Percentiles rank a stretch among this genome's conserved stretches.
Evolutionary conservation across 2,888 invertebrate species (phyloP).

Genomic region (Orthonevra nobilis): DNA sequence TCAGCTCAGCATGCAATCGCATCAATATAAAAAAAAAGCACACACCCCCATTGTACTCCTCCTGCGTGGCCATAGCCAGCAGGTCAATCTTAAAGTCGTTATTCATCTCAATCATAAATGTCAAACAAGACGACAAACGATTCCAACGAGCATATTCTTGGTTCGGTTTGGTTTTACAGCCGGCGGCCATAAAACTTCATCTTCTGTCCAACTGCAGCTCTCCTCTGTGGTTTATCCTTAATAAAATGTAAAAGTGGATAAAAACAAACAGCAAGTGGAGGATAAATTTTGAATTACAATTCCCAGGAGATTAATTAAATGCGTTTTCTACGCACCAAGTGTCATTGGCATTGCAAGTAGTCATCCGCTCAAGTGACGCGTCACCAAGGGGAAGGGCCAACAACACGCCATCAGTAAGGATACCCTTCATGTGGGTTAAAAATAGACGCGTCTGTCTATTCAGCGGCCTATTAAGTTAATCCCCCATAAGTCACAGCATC

Average conservation of each 20-base stretch:
- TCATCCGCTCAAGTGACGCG: background rate
- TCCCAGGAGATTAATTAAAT: conserved; percentile 62
- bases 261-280: conserved; percentile 1
- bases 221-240: no score
- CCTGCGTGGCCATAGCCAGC: conserved; percentile 11
- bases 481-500: conserved; percentile 34
- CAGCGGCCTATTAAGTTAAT: conserved; percentile 29
- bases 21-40: conserved; percentile 18
- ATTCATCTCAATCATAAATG: conserved; percentile 66
- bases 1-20: background rate
- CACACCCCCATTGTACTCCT: background rate
- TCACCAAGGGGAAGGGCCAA: background rate
- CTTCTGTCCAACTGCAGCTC: conserved; percentile 3
- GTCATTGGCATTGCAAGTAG: conserved; percentile 48
- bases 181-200: conserved; percentile 37
- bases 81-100: conserved; percentile 56
- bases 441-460: conserved; percentile 50
- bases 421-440: conserved; percentile 17
- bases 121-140: conserved; percentile 54
- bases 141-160: conserved; percentile 49
- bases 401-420: conserved; percentile 10
- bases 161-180: conserved; percentile 10
- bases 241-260: background rate
- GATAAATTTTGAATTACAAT: conserved; percentile 44
- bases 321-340: conserved; percentile 39